Percentiles rank a stretch among this genome's conserved stretches.
These are phyloP conservation scores for Acronicta leporina DNA, from an alignment of 2,888 invertebrate genomes.

Conservation along the genomic window DNA sequence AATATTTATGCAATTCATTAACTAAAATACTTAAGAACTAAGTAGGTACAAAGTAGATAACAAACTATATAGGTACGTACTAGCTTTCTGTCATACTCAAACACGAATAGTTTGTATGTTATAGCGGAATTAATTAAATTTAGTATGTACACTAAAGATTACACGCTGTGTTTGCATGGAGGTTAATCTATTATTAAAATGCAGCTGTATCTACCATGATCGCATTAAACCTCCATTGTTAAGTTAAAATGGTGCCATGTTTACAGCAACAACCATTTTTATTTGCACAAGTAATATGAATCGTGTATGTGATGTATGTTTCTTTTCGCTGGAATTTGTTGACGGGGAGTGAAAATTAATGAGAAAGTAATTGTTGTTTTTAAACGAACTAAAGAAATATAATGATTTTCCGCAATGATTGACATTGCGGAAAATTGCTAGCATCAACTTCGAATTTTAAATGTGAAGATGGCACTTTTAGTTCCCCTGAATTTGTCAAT, in stretches of 20 bases:
- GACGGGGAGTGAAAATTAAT: not conserved
- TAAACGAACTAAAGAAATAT: not conserved
- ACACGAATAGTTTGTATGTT: constrained; percentile 56
- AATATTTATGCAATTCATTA: constrained; percentile 33
- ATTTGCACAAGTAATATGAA: constrained; percentile 21
- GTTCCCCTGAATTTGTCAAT: too few relatives aligned
- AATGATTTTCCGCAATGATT: too few relatives aligned
- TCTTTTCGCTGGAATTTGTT: not conserved
- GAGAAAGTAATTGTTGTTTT: not conserved
- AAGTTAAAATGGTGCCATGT: constrained; percentile 56
- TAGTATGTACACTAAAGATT: constrained; percentile 79
- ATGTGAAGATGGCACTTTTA: too few relatives aligned
- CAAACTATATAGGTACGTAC: constrained; percentile 21
- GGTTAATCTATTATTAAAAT: constrained; percentile 82
- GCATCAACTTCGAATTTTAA: too few relatives aligned
- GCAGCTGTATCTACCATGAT: constrained; percentile 69
- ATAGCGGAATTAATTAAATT: constrained; percentile 81
- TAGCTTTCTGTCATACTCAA: constrained; percentile 42
- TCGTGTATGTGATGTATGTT: constrained; percentile 7
- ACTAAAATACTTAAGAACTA: constrained; percentile 7
- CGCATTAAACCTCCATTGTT: constrained; percentile 58
- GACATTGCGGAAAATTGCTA: too few relatives aligned
- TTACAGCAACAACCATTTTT: constrained; percentile 41
- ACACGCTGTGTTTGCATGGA: constrained; percentile 72
- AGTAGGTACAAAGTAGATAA: constrained; percentile 28